Conservation (phyloP, 2,113 vertebrate genomes). For the Eulemur macaco region DNA sequence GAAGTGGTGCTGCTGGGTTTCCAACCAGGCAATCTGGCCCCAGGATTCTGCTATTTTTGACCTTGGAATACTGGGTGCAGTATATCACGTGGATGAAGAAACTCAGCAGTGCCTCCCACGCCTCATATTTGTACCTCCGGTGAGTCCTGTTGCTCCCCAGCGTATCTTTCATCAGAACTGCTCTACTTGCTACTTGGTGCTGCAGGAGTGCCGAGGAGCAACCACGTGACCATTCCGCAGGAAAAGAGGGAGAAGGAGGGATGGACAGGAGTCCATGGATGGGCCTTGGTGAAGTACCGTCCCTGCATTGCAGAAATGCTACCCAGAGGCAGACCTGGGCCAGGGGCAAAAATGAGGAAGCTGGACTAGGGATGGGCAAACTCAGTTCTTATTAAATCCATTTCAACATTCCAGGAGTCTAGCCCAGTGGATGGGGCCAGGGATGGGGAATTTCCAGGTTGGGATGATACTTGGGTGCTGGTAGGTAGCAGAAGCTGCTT, state of each 20-base stretch:
- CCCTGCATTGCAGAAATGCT: neutral
- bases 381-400: neutral
- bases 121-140: neutral
- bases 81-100: rapidly evolving
- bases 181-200: neutral
- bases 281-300: no score
- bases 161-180: neutral
- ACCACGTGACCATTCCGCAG: neutral
- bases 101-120: rapidly evolving
- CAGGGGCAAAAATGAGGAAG: neutral
- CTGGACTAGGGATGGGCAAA: neutral
- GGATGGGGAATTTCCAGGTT: neutral
- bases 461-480: neutral
- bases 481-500: neutral
- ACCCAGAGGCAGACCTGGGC: neutral
- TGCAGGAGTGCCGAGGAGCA: neutral
- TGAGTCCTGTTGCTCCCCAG: neutral
- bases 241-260: neutral
- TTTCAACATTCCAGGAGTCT: neutral
- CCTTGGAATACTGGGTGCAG: neutral
- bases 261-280: rapidly evolving
- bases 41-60: neutral
- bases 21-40: no score
- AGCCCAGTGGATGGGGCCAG: no score
- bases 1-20: neutral